Conservation (phyloP, 2,888 invertebrate genomes). For the Cephus runcator region DNA sequence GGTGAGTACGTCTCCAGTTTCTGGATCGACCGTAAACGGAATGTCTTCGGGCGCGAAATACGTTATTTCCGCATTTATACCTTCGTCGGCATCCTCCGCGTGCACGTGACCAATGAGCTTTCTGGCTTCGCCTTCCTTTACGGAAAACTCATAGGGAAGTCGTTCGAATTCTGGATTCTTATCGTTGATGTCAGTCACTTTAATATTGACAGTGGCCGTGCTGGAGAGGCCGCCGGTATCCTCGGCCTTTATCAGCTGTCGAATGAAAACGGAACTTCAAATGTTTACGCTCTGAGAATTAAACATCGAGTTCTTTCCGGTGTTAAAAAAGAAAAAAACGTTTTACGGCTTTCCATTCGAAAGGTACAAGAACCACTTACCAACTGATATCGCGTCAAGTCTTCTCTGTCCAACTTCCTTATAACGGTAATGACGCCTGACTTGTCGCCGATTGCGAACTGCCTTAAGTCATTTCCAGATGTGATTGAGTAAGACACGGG, state of each 20-base stretch:
- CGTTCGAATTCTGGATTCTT: slow-evolving; percentile 90
- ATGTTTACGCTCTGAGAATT: not conserved
- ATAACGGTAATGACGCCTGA: slow-evolving; percentile 92
- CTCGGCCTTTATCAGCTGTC: slow-evolving; percentile 83
- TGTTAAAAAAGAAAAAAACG: slow-evolving; percentile 7
- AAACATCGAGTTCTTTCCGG: not conserved
- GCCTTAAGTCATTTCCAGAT: slow-evolving; percentile 90
- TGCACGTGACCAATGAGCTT: slow-evolving; percentile 79
- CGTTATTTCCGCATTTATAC: slow-evolving; percentile 82
- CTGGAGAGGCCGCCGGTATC: slow-evolving; percentile 85
- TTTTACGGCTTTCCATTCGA: not conserved
- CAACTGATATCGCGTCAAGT: slow-evolving; percentile 87
- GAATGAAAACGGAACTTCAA: slow-evolving; percentile 26
- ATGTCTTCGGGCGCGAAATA: slow-evolving; percentile 83
- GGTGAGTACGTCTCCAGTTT: slow-evolving; percentile 83
- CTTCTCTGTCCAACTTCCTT: slow-evolving; percentile 86
- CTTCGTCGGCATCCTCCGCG: slow-evolving; percentile 88
- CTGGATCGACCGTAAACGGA: slow-evolving; percentile 82
- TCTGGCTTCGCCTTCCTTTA: slow-evolving; percentile 76
- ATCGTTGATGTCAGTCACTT: slow-evolving; percentile 91
- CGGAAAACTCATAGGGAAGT: slow-evolving; percentile 83
- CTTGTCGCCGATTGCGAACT: slow-evolving; percentile 85
- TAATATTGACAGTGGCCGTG: slow-evolving; percentile 87
- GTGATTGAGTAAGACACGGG: slow-evolving; percentile 85
- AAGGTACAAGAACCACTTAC: slow-evolving; percentile 65